Base-by-base conservation (phyloP, 2,888 invertebrate species). In the Microplitis deprimator region DNA sequence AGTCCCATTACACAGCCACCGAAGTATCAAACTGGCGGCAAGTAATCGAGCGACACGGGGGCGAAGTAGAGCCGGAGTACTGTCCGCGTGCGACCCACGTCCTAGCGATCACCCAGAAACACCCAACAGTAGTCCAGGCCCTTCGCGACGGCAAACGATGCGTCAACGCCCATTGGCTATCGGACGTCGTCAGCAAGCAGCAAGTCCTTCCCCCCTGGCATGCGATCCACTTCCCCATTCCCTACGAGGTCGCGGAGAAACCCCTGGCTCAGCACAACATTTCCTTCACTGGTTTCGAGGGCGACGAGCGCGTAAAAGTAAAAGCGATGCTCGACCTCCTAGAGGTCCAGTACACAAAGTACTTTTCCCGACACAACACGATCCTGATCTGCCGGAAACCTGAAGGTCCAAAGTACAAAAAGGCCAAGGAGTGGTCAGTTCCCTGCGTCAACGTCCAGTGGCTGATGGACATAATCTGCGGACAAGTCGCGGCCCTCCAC, bases 201-300 rank as follows among this genome's bases (percentile, higher is more conserved):
- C 96, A 96, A 85, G 94, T 98, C 84, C 90, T 94, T 73, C 97
- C 98, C 0, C 99, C 99, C 0, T 98, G 96, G 96, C 95, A 96
- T 85, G 96, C 97, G 10, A 91, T 98, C 68, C 99, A 99, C 90
- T 92, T 99, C 83, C 99, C 99, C 8, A 93, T 93, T 77, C 93
- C 95, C 84, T 93, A 92, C 85, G 91, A 92, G 68, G 91, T 92
- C 75, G 92, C 92, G 29, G 95, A 95, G 80, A 92, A 94, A 3
- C 97, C 97, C 10, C 93, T 94, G 29, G 90, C 91, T 0, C 94
- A 94, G 84, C 95, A 96, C 89, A 93, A 97, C 40, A 95, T 97
- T 82, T 94, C 96, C 5, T 91, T 96, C 10, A 95, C 96, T 65
- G 98, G 98, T 78, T 99, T 98, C 91, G 94, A 95, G 75, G 95